Evolutionary conservation across 2,797 vertebrate species (phyloP).

Genomic region (Salarias fasciatus): DNA sequence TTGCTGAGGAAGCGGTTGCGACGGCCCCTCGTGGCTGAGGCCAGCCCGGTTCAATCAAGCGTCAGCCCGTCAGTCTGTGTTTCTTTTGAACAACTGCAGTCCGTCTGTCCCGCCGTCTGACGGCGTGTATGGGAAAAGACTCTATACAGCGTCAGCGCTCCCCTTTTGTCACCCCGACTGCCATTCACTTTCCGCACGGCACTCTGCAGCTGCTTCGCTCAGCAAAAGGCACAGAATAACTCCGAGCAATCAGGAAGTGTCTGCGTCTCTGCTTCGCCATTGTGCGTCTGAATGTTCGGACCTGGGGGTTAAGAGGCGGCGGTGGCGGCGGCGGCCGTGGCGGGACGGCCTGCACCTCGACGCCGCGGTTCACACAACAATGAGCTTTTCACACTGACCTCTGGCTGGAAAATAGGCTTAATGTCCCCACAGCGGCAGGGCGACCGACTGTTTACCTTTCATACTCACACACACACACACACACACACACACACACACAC

Average conservation of each 20-base stretch:
- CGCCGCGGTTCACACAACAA: slow-evolving; percentile 64
- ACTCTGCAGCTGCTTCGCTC: slow-evolving; percentile 67
- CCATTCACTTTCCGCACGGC: slow-evolving; percentile 55
- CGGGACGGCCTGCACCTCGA: slow-evolving; percentile 45
- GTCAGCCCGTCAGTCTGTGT: slow-evolving; percentile 48
- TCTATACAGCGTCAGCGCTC: slow-evolving; percentile 53
- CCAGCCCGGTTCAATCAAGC: slow-evolving; percentile 11
- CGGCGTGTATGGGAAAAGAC: slow-evolving; percentile 47
- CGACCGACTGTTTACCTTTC: slow-evolving; percentile 56
- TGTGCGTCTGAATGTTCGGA: slow-evolving; percentile 67
- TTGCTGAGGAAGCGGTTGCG: neutral
- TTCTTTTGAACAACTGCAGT: slow-evolving; percentile 63
- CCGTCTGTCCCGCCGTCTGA: slow-evolving; percentile 42
- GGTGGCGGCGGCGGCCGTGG: slow-evolving; percentile 27
- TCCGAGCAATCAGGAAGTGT: slow-evolving; percentile 52
- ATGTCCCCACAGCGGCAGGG: slow-evolving; percentile 60
- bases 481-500: neutral
- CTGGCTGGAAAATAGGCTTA: slow-evolving; percentile 80
- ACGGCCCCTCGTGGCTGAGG: slow-evolving; percentile 15
- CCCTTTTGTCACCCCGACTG: slow-evolving; percentile 62
- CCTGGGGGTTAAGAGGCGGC: slow-evolving; percentile 67
- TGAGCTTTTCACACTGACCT: slow-evolving; percentile 71
- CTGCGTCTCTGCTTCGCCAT: slow-evolving; percentile 49
- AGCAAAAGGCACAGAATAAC: slow-evolving; percentile 35
- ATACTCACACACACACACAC: slow-evolving; percentile 26